Base-by-base conservation (phyloP, 2,888 invertebrate genomes). In the Parapristionchus giblindavisi region DNA sequence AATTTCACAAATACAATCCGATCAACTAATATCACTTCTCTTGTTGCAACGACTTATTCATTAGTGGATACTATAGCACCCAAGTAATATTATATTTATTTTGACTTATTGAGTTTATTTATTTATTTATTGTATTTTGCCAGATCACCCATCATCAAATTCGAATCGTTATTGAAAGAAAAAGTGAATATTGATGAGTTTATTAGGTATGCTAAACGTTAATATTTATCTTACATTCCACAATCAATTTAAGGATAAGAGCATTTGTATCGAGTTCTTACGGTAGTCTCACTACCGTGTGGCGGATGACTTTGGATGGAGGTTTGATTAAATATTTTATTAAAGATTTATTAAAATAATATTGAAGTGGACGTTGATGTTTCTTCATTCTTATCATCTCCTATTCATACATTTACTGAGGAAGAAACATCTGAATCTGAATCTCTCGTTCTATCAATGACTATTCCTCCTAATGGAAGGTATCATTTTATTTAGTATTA, bases 181-280 rank as follows among this genome's bases (percentile, higher is more conserved):
- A 66, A 66, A 21, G 32, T 66, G 48, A 66, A 66, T n/a, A 51
- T 36, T 4, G 66, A 66, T 34, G 48, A 66, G n/a, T 66, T 66
- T 51, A 36, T 66, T 8, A 66, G 66, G 66, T 66, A 3, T 6
- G 43, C 17, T 8, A 43, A 17, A 43, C 43, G 8, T 8, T 43
- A 17, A 17, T 43, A 43, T n/a, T n/a, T n/a, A n/a, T n/a, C n/a
- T n/a, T n/a, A n/a, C n/a, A n/a, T n/a, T n/a, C n/a, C n/a, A n/a
- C n/a, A n/a, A n/a, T n/a, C n/a, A 61, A 21, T 29, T 27, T 52
- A 17, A 70, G 70, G 40, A 70, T 70, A 3, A 34, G 70, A 4
- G 70, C 70, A 1, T 54, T 38, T 54, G 70, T 70, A 29, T 54
- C 70, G 24, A 70, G 70, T 70, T 36, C 70, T 1, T 11, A 4